Conservation (phyloP, 2,797 vertebrate species). For the Geotrypetes seraphini region DNA sequence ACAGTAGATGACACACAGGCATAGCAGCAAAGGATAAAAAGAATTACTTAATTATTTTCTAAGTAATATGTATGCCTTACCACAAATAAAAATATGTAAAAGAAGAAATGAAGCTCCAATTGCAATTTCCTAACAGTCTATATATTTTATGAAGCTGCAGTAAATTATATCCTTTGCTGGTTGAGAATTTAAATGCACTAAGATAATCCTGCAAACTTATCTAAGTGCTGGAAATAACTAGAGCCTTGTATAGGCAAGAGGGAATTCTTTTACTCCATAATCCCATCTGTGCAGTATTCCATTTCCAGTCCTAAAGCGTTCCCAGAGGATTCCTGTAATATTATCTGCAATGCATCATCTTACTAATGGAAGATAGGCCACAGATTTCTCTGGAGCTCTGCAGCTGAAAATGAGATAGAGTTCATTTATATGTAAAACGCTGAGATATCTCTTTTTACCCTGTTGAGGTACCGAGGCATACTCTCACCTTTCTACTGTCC, state of each 20-base stretch:
- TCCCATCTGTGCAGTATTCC: slow-evolving; percentile 41
- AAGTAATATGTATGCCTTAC: too few relatives aligned
- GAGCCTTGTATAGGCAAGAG: slow-evolving; percentile 33
- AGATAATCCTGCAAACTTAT: slow-evolving; percentile 24
- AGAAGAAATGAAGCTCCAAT: too few relatives aligned
- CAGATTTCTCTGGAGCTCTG: slow-evolving; percentile 20
- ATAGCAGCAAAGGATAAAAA: too few relatives aligned
- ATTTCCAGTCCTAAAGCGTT: slow-evolving; percentile 34
- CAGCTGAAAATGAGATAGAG: slow-evolving; percentile 15
- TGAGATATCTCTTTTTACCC: slow-evolving; percentile 11
- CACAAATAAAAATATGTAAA: too few relatives aligned
- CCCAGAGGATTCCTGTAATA: slow-evolving; percentile 34
- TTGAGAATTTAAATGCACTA: slow-evolving; percentile 23
- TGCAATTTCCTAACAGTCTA: too few relatives aligned
- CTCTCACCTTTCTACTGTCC: slow-evolving; percentile 19
- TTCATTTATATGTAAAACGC: slow-evolving; percentile 16
- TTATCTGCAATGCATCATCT: slow-evolving; percentile 34
- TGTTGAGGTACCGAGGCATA: slow-evolving; percentile 18
- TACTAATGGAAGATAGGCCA: slow-evolving; percentile 11
- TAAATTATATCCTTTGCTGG: slow-evolving; percentile 12
- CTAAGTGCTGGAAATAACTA: slow-evolving; percentile 38
- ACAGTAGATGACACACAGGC: too few relatives aligned
- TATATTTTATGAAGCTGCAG: slow-evolving; percentile 12
- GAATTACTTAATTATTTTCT: too few relatives aligned
- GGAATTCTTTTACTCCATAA: slow-evolving; percentile 42